These are phyloP conservation scores for Notarius quadriscutis DNA, from an alignment of 2,113 vertebrate genomes.

Conservation along the genomic window DNA sequence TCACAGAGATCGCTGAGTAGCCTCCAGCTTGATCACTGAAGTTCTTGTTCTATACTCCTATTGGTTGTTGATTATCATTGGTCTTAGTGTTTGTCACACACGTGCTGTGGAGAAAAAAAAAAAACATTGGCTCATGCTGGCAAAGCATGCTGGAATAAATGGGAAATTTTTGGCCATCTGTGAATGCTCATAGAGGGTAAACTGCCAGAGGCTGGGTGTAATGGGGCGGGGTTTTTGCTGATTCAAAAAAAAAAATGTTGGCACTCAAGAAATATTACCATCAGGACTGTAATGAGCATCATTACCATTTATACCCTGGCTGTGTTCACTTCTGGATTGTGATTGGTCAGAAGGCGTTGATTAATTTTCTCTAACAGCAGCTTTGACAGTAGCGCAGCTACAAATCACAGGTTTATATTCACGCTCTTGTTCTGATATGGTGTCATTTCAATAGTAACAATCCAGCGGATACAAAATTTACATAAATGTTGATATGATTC, in stretches of 20 bases:
- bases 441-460: neutral
- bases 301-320: neutral
- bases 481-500: neutral
- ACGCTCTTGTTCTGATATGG: neutral
- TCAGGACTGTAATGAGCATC: neutral
- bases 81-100: neutral
- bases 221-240: neutral
- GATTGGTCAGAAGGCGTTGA: neutral
- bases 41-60: slow-evolving; percentile 1
- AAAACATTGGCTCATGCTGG: neutral
- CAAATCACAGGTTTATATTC: neutral
- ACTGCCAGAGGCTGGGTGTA: neutral
- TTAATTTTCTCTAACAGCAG: neutral
- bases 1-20: neutral
- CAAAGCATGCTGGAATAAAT: neutral
- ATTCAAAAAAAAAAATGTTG: neutral
- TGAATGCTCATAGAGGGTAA: slow-evolving; percentile 19
- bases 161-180: neutral
- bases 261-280: neutral
- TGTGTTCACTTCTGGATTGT: neutral
- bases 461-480: neutral
- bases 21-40: neutral
- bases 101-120: neutral
- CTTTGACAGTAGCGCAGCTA: neutral
- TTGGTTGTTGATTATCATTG: neutral